Percentiles rank a stretch among this genome's conserved stretches.
Evolutionary conservation across 2,797 vertebrate species (phyloP).

Genomic region (Percopsis omiscomaycus): DNA sequence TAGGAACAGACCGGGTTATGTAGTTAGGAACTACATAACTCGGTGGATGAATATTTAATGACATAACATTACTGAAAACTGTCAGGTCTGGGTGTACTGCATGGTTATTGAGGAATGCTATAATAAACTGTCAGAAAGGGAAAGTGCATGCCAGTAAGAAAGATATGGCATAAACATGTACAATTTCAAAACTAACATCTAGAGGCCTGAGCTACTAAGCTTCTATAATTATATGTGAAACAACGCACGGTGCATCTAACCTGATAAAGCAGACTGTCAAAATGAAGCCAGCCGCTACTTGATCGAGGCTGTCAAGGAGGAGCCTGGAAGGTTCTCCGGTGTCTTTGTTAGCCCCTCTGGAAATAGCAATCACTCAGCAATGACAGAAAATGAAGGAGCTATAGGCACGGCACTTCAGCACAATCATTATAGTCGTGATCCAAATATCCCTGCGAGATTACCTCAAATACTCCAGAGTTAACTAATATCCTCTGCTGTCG

Average conservation of each 20-base stretch:
- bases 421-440: slow-evolving; percentile 43
- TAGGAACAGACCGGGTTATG: accelerated
- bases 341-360: slow-evolving; percentile 28
- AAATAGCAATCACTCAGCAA: slow-evolving; percentile 41
- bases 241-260: slow-evolving; percentile 43
- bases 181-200: background rate
- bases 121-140: no score
- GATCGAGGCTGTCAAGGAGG: slow-evolving; percentile 28
- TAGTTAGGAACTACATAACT: slow-evolving; percentile 10
- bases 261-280: slow-evolving; percentile 31
- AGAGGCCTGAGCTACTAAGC: background rate
- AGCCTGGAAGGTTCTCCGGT: slow-evolving; percentile 24
- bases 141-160: no score
- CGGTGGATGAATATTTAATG: background rate
- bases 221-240: no score
- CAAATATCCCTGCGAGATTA: slow-evolving; percentile 39
- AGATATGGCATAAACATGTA: no score
- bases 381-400: slow-evolving; percentile 41
- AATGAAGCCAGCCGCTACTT: slow-evolving; percentile 22
- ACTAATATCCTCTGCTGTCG: slow-evolving; percentile 18
- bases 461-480: slow-evolving; percentile 3
- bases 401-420: slow-evolving; percentile 46
- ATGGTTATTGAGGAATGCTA: background rate
- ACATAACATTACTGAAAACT: background rate
- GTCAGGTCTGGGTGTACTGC: background rate